Percentiles rank a stretch among this genome's conserved stretches.
Conservation (phyloP, 2,797 vertebrate genomes). For the Myotis vivesi region DNA sequence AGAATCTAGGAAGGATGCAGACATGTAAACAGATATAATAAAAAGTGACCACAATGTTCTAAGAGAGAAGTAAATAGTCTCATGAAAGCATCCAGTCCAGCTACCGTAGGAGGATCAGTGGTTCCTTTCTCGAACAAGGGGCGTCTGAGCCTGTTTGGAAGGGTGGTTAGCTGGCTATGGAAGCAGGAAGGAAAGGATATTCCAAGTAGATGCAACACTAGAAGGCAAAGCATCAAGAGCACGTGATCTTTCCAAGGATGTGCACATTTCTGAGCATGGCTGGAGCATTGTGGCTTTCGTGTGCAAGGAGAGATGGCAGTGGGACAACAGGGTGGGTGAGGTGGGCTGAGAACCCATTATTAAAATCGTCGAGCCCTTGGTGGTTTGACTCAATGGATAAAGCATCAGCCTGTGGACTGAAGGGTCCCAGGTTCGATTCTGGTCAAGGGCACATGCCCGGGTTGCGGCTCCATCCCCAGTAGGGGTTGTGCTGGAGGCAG, state of each 20-base stretch:
- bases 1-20: background rate
- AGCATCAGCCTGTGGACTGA: background rate
- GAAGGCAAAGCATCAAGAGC: background rate
- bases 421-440: too few species aligned
- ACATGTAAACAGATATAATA: background rate
- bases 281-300: too few species aligned
- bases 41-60: background rate
- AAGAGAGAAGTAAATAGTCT: background rate
- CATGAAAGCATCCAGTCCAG: background rate
- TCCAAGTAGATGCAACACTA: background rate
- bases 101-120: background rate
- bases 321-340: background rate
- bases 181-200: background rate
- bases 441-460: too few species aligned
- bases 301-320: background rate
- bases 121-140: background rate
- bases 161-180: background rate
- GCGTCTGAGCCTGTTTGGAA: background rate
- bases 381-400: background rate
- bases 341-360: background rate
- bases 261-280: background rate
- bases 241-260: accelerated
- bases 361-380: background rate
- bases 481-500: background rate
- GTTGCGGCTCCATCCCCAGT: too few species aligned